Evolutionary conservation across 2,888 invertebrate species (phyloP).

Genomic region (Lysandra bellargus): DNA sequence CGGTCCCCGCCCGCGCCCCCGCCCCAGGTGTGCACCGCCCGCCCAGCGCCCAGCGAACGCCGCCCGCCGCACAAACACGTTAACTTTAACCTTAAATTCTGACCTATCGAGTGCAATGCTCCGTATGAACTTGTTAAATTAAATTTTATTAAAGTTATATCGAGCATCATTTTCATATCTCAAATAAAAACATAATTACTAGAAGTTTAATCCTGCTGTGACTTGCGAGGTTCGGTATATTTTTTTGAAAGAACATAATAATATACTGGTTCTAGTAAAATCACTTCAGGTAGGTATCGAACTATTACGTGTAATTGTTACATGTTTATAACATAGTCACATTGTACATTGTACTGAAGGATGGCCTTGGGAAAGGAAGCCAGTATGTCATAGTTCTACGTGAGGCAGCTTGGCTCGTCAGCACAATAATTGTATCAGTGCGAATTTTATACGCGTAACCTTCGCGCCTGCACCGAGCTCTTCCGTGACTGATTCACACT

Average conservation of each 20-base stretch:
- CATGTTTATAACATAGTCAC: not conserved
- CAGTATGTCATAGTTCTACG: conserved; percentile 25
- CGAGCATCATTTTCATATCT: not conserved
- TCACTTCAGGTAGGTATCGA: not conserved
- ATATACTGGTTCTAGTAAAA: not conserved
- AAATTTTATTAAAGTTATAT: conserved; percentile 30
- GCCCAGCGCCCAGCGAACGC: conserved; percentile 52
- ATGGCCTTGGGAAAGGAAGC: conserved; percentile 23
- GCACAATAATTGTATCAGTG: conserved; percentile 40
- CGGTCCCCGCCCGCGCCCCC: conserved; percentile 56
- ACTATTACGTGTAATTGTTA: not conserved
- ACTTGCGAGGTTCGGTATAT: too few species aligned
- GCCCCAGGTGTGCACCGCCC: conserved; percentile 54
- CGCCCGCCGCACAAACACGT: conserved; percentile 58
- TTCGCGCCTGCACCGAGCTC: conserved; percentile 45
- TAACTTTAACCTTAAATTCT: conserved; percentile 77
- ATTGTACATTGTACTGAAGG: not conserved
- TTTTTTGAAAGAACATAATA: too few species aligned
- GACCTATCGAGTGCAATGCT: conserved; percentile 77
- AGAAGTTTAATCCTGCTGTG: not conserved
- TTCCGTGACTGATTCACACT: conserved; percentile 44
- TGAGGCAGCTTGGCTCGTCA: conserved; percentile 33
- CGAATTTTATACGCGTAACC: conserved; percentile 40
- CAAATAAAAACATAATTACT: not conserved
- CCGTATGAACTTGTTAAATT: conserved; percentile 46